Percentiles rank a stretch among this genome's conserved stretches.
Evolutionary conservation across 2,797 vertebrate genomes (phyloP).

Genomic region (Sebastes hubbsi): DNA sequence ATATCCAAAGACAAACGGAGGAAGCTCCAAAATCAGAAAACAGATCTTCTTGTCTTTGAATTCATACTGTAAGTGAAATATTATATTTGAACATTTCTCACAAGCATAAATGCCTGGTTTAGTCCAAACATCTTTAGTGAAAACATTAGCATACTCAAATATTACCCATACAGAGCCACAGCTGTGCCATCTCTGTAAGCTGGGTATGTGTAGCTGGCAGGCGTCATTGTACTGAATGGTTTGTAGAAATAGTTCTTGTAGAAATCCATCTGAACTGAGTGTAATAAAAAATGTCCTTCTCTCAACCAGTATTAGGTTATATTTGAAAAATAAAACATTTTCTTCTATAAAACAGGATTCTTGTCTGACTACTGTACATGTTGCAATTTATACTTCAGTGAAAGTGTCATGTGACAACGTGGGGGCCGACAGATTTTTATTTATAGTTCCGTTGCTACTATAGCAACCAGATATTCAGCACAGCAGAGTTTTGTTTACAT

Average conservation of each 20-base stretch:
- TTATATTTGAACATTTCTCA: not conserved
- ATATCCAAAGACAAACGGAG: not conserved
- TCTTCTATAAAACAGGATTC: not conserved
- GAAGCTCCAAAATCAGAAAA: not conserved
- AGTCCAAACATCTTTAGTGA: constrained; percentile 14
- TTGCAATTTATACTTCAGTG: not conserved
- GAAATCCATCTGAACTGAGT: not conserved
- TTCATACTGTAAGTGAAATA: not conserved
- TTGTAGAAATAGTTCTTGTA: not conserved
- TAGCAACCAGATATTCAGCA: not conserved
- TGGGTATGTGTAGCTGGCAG: not conserved
- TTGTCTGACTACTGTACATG: not conserved
- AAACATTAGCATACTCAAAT: constrained; percentile 24
- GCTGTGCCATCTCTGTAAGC: constrained; percentile 4
- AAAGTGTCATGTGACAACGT: not conserved
- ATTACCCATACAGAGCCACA: constrained; percentile 1
- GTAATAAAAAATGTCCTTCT: not conserved
- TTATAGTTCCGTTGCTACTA: not conserved
- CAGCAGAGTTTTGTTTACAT: not conserved
- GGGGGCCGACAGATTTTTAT: not conserved
- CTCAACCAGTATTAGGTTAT: not conserved
- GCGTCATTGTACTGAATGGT: not conserved
- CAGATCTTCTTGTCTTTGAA: not conserved
- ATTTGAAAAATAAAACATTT: not conserved
- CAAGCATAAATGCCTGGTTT: not conserved